Conservation (phyloP, 2,113 vertebrate genomes). For the Bothrops jararaca region DNA sequence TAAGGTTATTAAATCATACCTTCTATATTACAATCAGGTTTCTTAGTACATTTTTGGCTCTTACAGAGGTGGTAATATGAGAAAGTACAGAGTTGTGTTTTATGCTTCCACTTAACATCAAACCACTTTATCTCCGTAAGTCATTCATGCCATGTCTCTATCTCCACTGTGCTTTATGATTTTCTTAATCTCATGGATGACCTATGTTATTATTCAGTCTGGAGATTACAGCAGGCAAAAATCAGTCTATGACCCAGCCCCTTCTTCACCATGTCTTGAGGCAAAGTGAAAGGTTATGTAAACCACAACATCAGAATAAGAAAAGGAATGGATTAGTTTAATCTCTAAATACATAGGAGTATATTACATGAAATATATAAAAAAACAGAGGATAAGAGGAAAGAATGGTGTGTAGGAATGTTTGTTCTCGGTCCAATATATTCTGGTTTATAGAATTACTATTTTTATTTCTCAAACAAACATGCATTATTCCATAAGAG, state of each 20-base stretch:
- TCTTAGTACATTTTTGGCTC: neutral
- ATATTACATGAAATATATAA: neutral
- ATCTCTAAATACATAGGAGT: neutral
- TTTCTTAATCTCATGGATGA: neutral
- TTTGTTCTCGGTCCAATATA: neutral
- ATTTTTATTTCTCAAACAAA: neutral
- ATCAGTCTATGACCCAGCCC: neutral
- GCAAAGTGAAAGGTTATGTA: neutral
- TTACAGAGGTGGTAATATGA: neutral
- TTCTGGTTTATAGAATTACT: neutral
- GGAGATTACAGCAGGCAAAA: neutral
- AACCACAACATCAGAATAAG: neutral
- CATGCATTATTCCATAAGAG: neutral
- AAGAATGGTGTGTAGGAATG: neutral
- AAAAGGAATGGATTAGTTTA: neutral
- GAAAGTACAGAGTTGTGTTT: neutral
- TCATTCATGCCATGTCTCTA: neutral
- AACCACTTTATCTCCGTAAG: neutral
- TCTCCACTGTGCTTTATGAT: neutral
- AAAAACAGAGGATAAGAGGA: neutral
- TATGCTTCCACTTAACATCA: neutral
- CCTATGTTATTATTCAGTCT: neutral
- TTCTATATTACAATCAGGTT: neutral
- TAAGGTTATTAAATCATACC: neutral
- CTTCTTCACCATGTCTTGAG: neutral